Conservation (phyloP, 1,140 invertebrate species). For the Oppia nitens region DNA sequence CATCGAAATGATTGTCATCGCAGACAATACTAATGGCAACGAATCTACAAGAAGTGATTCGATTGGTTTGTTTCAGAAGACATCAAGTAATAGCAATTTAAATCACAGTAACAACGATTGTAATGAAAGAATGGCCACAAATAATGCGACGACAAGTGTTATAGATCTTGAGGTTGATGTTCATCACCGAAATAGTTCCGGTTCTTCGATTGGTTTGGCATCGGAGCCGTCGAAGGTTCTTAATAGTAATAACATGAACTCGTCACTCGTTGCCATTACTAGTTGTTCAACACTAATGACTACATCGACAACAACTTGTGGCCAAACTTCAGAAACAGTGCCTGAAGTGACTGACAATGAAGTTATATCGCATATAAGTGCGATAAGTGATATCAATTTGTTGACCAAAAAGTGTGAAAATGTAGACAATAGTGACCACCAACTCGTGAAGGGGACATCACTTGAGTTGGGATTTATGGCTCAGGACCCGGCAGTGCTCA, state of each 20-base stretch:
- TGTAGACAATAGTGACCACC: conserved; percentile 17
- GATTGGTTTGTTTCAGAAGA: neutral
- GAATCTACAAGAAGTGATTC: neutral
- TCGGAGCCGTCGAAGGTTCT: conserved; percentile 6
- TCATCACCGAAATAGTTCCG: conserved; percentile 60
- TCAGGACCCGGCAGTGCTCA: conserved; percentile 19
- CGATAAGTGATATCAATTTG: neutral
- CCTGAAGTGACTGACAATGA: neutral
- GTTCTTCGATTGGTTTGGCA: conserved; percentile 24
- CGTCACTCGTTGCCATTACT: neutral
- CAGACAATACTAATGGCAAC: neutral
- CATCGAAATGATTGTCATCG: conserved; percentile 4
- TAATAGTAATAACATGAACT: conserved; percentile 6
- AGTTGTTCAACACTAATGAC: neutral
- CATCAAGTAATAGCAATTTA: neutral
- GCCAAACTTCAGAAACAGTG: neutral
- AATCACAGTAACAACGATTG: neutral
- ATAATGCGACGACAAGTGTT: conserved; percentile 41
- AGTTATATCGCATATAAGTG: neutral
- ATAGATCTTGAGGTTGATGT: conserved; percentile 55
- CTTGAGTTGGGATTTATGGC: conserved; percentile 23
- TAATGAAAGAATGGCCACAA: neutral
- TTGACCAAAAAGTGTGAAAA: neutral
- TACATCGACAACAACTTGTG: neutral
- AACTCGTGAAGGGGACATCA: conserved; percentile 22